A percentile compares a stretch with the other conserved stretches of the same genome.
phyloP scores from a whole-genome alignment of 2,797 vertebrate species.

The Poecile montanus region DNA sequence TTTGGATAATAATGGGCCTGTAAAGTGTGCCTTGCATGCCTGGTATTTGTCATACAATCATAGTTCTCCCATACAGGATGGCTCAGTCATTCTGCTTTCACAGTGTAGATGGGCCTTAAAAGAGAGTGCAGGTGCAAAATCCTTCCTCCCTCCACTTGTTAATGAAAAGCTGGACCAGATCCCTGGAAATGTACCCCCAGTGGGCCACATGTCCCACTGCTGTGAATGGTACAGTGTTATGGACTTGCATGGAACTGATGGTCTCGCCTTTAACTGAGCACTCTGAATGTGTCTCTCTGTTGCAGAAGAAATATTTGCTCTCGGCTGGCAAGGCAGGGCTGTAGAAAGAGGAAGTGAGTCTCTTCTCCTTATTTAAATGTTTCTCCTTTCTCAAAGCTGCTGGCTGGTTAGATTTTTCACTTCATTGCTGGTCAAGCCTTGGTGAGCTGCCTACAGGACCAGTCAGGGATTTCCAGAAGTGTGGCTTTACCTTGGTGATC shows the following conservation, averaged over 20 bases:
- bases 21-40: background rate
- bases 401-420: conserved; percentile 16
- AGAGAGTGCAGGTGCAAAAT: background rate
- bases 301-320: conserved; percentile 1
- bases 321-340: background rate
- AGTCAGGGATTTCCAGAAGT: background rate
- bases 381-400: conserved; percentile 1
- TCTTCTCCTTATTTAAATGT: background rate
- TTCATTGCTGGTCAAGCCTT: background rate
- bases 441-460: background rate
- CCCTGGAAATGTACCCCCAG: background rate
- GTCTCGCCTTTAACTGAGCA: background rate
- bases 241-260: background rate
- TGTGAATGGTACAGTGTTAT: background rate
- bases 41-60: background rate
- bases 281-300: background rate
- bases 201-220: background rate
- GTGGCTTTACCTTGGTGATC: background rate
- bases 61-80: background rate
- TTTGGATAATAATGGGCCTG: background rate
- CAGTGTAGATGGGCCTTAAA: background rate
- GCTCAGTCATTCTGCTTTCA: background rate
- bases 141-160: background rate
- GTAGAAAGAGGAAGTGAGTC: background rate
- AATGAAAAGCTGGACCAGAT: background rate